Percentiles rank a stretch among this genome's conserved stretches.
Evolutionary conservation across 2,888 invertebrate species (phyloP).

Genomic region (Criorhina ranunculi): DNA sequence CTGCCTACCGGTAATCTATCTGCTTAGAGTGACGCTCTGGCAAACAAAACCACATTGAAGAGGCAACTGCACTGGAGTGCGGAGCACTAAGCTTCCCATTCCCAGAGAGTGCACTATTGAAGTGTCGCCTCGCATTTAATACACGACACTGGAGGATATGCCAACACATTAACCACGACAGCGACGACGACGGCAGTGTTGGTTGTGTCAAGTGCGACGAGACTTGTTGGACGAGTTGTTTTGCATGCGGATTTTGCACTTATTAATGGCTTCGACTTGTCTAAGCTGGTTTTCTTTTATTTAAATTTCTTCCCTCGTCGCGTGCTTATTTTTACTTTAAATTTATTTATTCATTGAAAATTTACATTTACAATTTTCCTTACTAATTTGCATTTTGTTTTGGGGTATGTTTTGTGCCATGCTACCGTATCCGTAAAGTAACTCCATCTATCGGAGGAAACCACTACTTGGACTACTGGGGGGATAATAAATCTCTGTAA

Average conservation of each 20-base stretch:
- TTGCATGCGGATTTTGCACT: conserved; percentile 56
- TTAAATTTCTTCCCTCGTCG: conserved; percentile 6
- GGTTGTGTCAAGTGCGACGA: conserved; percentile 60
- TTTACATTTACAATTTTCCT: conserved; percentile 6
- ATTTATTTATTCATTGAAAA: not conserved
- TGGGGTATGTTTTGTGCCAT: conserved; percentile 49
- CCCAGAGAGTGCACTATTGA: conserved; percentile 48
- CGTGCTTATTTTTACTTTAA: not conserved
- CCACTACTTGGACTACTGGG: too few relatives aligned
- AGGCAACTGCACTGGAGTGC: conserved; percentile 35
- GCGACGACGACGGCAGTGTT: not conserved
- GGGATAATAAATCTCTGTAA: too few relatives aligned
- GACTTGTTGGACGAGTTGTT: conserved; percentile 68
- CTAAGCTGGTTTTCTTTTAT: conserved; percentile 47
- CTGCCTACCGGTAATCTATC: conserved; percentile 70
- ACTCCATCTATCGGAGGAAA: too few relatives aligned
- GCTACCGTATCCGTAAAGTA: not conserved
- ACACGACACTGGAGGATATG: conserved; percentile 54
- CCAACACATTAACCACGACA: conserved; percentile 38
- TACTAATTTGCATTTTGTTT: conserved; percentile 32
- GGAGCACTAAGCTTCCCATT: conserved; percentile 13
- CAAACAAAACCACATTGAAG: conserved; percentile 50
- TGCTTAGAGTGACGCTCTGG: conserved; percentile 28
- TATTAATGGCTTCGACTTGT: conserved; percentile 53
- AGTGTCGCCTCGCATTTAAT: conserved; percentile 51